Evolutionary conservation across 2,113 vertebrate genomes (phyloP).

Genomic region (Trogon surrucura): DNA sequence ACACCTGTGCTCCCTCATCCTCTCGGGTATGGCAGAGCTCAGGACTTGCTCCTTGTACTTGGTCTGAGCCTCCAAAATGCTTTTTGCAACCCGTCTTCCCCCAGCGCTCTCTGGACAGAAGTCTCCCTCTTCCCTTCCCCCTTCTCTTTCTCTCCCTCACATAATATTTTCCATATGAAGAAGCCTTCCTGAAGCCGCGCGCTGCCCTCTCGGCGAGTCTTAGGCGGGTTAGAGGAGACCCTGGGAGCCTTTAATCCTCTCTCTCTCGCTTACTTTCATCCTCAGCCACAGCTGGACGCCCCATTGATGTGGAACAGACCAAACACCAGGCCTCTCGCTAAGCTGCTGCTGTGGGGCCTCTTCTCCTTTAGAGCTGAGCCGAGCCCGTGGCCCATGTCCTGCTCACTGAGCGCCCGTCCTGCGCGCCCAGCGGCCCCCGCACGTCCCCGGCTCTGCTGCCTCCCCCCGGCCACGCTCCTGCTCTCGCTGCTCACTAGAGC

Average conservation of each 20-base stretch:
- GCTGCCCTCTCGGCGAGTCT: slow-evolving; percentile 76
- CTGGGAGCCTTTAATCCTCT: slow-evolving; percentile 84
- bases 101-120: not conserved
- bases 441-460: not conserved
- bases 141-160: slow-evolving; percentile 75
- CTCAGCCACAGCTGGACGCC: slow-evolving; percentile 82
- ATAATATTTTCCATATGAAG: slow-evolving; percentile 85
- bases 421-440: not conserved
- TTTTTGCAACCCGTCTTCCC: not conserved
- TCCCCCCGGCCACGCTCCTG: not conserved
- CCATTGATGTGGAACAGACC: slow-evolving; percentile 87
- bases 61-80: not conserved
- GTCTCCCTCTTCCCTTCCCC: slow-evolving; percentile 71
- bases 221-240: slow-evolving; percentile 80
- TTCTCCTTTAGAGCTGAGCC: not conserved
- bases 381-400: not conserved
- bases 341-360: slow-evolving; percentile 82
- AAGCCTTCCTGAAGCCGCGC: slow-evolving; percentile 60
- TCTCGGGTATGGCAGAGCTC: not conserved
- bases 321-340: slow-evolving; percentile 90
- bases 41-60: not conserved
- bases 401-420: not conserved
- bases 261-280: slow-evolving; percentile 77
- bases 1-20: not conserved
- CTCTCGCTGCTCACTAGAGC: not conserved